phyloP scores from a whole-genome alignment of 1,140 invertebrate genomes.

The Acromyrmex charruanus region DNA sequence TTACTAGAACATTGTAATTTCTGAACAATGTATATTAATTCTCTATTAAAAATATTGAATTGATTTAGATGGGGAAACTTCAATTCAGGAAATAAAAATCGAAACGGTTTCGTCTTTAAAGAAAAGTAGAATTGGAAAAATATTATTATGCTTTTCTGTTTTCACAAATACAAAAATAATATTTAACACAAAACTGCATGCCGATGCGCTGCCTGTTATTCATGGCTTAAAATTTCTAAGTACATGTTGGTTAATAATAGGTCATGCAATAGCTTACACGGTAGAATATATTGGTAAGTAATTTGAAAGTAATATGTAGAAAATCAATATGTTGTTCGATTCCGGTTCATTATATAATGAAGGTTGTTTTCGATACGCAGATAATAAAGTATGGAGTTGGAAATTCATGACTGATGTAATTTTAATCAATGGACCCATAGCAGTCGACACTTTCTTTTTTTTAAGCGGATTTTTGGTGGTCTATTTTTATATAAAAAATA shows the following conservation, averaged over 20 bases:
- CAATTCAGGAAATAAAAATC: conserved; percentile 59
- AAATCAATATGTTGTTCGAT: no score
- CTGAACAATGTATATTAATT: neutral
- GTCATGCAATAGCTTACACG: conserved; percentile 83
- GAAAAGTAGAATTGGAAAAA: conserved; percentile 66
- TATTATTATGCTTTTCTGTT: conserved; percentile 85
- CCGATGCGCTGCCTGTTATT: conserved; percentile 78
- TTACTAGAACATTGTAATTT: neutral
- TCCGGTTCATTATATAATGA: neutral
- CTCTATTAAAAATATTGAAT: neutral
- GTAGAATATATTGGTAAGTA: conserved; percentile 81
- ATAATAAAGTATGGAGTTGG: conserved; percentile 78
- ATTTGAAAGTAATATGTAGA: neutral
- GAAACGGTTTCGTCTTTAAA: neutral
- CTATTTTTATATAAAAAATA: conserved; percentile 82
- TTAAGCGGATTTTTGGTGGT: conserved; percentile 85
- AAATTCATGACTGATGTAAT: conserved; percentile 79
- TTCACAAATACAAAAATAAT: conserved; percentile 83
- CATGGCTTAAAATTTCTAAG: conserved; percentile 85
- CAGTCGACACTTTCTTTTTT: conserved; percentile 87
- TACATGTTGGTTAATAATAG: conserved; percentile 86
- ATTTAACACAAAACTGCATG: conserved; percentile 75
- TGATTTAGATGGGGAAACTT: conserved; percentile 44
- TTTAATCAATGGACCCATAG: conserved; percentile 81
- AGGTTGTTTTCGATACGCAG: conserved; percentile 62